Evolutionary conservation across 2,113 vertebrate species (phyloP), one percentile per base, ranked within the genome.

Genomic region (Synchiropus splendidus): DNA sequence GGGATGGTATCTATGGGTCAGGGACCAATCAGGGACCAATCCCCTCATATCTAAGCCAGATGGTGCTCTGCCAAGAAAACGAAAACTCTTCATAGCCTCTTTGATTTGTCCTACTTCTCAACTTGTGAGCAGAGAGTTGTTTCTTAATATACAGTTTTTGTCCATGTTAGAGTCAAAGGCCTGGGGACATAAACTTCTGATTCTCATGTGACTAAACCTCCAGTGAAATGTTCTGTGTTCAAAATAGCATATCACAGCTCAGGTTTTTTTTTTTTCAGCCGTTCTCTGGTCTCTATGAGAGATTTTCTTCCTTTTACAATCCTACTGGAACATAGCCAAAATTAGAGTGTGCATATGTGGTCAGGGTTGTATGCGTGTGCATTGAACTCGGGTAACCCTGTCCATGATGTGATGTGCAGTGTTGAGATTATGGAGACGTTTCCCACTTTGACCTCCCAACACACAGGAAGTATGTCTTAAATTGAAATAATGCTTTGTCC

Each of bases 1-100:
- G 61, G 72, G 67, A 64, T 74, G 67, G 64, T 38, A 54, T 62
- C 52, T 47, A 63, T 80, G 18, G 54, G 66, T 64, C 64, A 61
- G 42, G 65, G 47, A 64, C 61, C 72, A 61, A 66, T 48, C 49
- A 54, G 42, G 55, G 67, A 51, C 63, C 57, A 18, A 35, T 54
- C 66, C 49, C 31, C 61, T 49, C 57, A 51, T 39, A 41, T 34
- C n/a, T 49, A 14, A 38, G 44, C 38, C 53, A 42, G 39, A 13
- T 56, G 56, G 44, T 68, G 67, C 64, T 69, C 64, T 65, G 59
- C 57, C 54, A 64, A 58, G 51, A 60, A 72, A 51, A 74, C 38
- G 36, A 54, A 53, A 73, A 68, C 33, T 34, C 37, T 51, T 66
- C 36, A 34, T 46, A 42, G 27, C 51, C 58, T 64, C 35, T 38